Conservation (phyloP, 2,113 vertebrate species). For the Rutilus rutilus region DNA sequence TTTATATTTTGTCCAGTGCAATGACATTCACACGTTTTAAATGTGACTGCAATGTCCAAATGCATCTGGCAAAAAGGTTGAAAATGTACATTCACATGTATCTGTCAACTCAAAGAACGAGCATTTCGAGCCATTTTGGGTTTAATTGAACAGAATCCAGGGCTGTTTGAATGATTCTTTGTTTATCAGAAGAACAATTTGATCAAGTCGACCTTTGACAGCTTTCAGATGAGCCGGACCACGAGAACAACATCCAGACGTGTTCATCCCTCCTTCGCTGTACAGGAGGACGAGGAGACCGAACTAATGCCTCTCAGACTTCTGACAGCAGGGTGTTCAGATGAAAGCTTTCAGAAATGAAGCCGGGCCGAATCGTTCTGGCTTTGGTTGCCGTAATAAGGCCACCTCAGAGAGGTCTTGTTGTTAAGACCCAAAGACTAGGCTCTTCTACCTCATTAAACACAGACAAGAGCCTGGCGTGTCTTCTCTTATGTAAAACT, state of each 20-base stretch:
- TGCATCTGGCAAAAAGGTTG: neutral
- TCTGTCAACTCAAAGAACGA: neutral
- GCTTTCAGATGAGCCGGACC: neutral
- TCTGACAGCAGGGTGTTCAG: constrained; percentile 31
- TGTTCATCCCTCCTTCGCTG: neutral
- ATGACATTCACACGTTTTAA: neutral
- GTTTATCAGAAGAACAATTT: neutral
- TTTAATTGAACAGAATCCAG: neutral
- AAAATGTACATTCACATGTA: neutral
- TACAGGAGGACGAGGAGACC: neutral
- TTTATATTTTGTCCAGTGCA: neutral
- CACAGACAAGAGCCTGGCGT: constrained; percentile 46
- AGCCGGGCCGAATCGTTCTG: constrained; percentile 3
- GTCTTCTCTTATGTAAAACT: constrained; percentile 42
- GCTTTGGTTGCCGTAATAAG: constrained; percentile 31
- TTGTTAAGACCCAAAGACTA: constrained; percentile 24
- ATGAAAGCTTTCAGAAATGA: constrained; percentile 30
- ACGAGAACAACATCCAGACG: neutral
- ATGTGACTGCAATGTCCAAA: neutral
- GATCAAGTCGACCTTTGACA: neutral
- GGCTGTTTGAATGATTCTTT: neutral
- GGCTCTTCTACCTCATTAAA: constrained; percentile 46
- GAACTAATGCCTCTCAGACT: neutral
- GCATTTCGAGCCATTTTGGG: neutral
- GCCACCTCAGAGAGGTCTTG: constrained; percentile 32